Conservation (phyloP, 2,113 vertebrate species). For the Chaenocephalus aceratus region DNA sequence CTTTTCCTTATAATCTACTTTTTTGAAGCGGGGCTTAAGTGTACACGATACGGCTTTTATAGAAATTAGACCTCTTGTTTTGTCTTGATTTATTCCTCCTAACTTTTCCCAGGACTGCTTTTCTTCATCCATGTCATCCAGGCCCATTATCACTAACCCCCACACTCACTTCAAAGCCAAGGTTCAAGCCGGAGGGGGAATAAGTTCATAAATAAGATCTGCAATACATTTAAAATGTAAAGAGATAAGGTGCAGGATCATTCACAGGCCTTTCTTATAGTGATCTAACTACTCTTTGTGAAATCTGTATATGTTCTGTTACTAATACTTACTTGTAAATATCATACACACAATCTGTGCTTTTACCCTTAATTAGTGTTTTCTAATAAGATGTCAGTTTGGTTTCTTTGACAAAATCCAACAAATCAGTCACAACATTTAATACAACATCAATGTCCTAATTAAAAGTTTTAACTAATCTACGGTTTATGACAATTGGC, state of each 20-base stretch:
- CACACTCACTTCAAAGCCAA: not conserved
- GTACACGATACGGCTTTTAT: conserved; percentile 14
- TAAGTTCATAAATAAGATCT: not conserved
- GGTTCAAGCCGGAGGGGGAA: not conserved
- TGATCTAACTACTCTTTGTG: not conserved
- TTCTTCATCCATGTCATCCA: conserved; percentile 9
- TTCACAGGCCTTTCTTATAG: not conserved
- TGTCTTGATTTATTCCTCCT: conserved; percentile 28
- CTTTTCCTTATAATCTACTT: not conserved
- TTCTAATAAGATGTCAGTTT: not conserved
- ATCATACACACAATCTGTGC: no score
- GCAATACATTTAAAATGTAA: not conserved
- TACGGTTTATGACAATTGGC: not conserved
- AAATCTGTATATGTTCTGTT: not conserved
- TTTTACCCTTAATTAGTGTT: not conserved
- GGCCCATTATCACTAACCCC: not conserved
- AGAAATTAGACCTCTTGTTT: conserved; percentile 32
- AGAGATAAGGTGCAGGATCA: not conserved
- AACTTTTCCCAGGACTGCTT: conserved; percentile 27
- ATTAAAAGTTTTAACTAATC: not conserved
- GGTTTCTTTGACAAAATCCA: not conserved
- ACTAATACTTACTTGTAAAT: no score
- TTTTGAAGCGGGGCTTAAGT: not conserved
- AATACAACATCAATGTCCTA: not conserved
- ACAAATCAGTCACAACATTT: not conserved